These are phyloP conservation scores for Amblyopsis rosae DNA, from an alignment of 2,113 vertebrate genomes.

Conservation along the genomic window DNA sequence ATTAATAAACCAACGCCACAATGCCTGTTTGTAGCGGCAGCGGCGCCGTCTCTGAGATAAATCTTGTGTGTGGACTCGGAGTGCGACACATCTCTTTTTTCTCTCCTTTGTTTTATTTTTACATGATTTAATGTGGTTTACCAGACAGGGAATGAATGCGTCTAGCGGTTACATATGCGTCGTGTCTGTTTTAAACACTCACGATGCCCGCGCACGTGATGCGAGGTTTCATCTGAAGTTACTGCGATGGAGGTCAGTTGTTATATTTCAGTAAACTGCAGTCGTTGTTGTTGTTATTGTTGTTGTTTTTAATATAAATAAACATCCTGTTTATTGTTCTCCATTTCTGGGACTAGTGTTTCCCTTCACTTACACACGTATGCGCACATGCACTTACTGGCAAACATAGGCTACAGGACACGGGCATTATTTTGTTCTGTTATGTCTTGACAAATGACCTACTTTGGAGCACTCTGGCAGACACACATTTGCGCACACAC, in stretches of 20 bases:
- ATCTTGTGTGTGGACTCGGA: slow-evolving; percentile 49
- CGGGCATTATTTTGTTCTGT: background rate
- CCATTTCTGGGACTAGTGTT: slow-evolving; percentile 3
- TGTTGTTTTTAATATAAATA: background rate
- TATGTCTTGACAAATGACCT: background rate
- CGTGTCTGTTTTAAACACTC: background rate
- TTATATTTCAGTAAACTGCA: too few relatives aligned
- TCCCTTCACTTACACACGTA: background rate
- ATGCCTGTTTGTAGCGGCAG: slow-evolving; percentile 49
- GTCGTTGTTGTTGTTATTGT: background rate
- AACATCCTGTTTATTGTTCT: slow-evolving; percentile 23
- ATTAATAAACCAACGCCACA: slow-evolving; percentile 62
- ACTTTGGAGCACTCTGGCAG: background rate
- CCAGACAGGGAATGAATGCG: slow-evolving; percentile 46
- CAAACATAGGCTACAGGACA: background rate
- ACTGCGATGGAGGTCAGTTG: too few relatives aligned
- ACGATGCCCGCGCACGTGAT: slow-evolving; percentile 17
- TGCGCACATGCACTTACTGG: background rate
- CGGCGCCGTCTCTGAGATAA: slow-evolving; percentile 44
- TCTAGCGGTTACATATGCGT: background rate
- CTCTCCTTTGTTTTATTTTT: slow-evolving; percentile 10
- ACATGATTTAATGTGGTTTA: slow-evolving; percentile 42
- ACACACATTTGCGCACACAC: background rate
- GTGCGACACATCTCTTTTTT: slow-evolving; percentile 41
- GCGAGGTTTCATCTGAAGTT: background rate